Evolutionary conservation across 2,888 invertebrate genomes (phyloP).

Genomic region (Caenorhabditis drosophilae): DNA sequence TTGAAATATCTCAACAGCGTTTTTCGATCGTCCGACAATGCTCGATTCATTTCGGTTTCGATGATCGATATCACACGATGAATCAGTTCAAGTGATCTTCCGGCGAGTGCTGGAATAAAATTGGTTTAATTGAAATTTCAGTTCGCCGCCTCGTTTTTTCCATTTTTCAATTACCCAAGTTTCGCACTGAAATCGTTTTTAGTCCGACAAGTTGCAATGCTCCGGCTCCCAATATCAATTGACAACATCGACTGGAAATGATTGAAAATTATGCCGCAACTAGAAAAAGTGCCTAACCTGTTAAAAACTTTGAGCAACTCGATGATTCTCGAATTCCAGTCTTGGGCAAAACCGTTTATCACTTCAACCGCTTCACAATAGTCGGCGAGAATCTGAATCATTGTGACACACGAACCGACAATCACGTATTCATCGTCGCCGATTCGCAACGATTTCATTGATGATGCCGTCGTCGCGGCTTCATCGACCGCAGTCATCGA

Average conservation of each 20-base stretch:
- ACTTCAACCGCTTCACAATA: constrained; percentile 85
- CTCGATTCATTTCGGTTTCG: constrained; percentile 43
- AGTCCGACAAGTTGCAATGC: constrained; percentile 89
- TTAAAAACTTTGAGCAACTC: constrained; percentile 72
- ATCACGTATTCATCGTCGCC: constrained; percentile 71
- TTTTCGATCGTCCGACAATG: constrained; percentile 48
- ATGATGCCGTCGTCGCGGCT: constrained; percentile 6
- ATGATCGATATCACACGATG: constrained; percentile 73
- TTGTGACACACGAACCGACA: constrained; percentile 80
- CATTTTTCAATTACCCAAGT: constrained; percentile 75
- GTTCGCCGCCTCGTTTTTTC: no score
- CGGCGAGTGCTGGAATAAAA: constrained; percentile 70
- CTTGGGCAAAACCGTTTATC: constrained; percentile 73
- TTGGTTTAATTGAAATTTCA: no score
- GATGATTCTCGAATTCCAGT: constrained; percentile 72
- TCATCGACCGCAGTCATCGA: constrained; percentile 19
- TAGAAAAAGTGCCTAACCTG: no score
- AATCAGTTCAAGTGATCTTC: constrained; percentile 73
- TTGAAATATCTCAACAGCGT: constrained; percentile 57
- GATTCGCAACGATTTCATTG: constrained; percentile 6
- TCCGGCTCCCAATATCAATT: constrained; percentile 92
- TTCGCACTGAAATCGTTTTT: constrained; percentile 87
- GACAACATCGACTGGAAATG: constrained; percentile 76
- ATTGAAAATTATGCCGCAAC: no score
- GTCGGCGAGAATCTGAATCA: constrained; percentile 88